Evolutionary conservation across 2,888 invertebrate species (phyloP), one percentile per base, ranked within the genome.

Genomic region (Hedychridium roseum): DNA sequence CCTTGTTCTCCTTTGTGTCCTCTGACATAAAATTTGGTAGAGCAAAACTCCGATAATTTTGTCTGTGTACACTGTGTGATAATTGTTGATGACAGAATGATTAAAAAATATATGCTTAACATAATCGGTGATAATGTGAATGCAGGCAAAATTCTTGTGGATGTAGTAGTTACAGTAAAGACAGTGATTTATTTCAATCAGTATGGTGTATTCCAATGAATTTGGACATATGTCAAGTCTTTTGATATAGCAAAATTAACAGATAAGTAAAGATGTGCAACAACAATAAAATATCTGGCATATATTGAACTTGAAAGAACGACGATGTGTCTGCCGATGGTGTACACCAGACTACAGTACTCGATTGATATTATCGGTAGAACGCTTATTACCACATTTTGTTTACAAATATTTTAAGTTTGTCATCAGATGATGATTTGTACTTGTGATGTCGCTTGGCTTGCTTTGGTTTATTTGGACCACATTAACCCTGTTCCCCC

Each of bases 401-500:
- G 50, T 41, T 54, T 55, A 50, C 34, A 36, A 37, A 51, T 54
- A 47, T 57, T 46, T 57, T 57, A 26, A 40, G 35, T 39, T 23
- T n/a, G n/a, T n/a, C n/a, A n/a, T n/a, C n/a, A n/a, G n/a, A n/a
- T n/a, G n/a, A n/a, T n/a, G 38, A 30, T 54, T 67, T 60, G 57
- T 68, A 61, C 59, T 60, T 61, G 64, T 66, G 64, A 61, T 60
- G 64, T 70, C 57, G 73, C 75, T 74, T 74, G 64, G 74, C 71
- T 74, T 75, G 71, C 69, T 71, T 75, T 57, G 36, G 45, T 63
- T 68, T 66, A 65, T 73, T 76, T 75, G 41, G 78, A 78, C 78
- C 78, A 78, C 78, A 77, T 75, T 78, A 78, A 78, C 78, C 78
- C 71, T 70, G 63, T 73, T 71, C 70, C 64, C 70, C 71, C 67